phyloP scores from a whole-genome alignment of 2,888 invertebrate species.

The Pardosa pseudoannulata region DNA sequence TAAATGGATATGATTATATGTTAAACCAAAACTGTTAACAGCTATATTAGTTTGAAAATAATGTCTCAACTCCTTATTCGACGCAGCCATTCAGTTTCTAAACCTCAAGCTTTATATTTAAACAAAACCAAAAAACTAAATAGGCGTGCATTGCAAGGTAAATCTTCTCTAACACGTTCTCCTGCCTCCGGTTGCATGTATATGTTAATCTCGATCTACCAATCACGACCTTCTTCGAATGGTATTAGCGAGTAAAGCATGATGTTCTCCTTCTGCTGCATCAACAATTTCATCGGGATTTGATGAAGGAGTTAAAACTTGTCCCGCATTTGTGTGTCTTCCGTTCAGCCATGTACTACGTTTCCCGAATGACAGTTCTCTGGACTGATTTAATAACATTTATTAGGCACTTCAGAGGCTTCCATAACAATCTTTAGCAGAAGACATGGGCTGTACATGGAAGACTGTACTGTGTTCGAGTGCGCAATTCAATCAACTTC shows the following conservation, averaged over 20 bases:
- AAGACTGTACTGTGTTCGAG: too few relatives aligned
- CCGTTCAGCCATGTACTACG: neutral
- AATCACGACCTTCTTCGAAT: neutral
- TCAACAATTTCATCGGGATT: constrained; percentile 1
- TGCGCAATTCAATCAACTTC: too few relatives aligned
- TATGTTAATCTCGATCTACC: neutral
- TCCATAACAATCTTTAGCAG: constrained; percentile 12
- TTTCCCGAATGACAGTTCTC: neutral
- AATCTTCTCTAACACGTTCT: neutral
- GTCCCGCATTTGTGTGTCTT: constrained; percentile 38
- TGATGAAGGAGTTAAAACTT: constrained; percentile 21
- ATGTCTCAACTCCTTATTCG: too few relatives aligned
- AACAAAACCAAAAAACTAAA: neutral
- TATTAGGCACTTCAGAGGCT: constrained; percentile 24
- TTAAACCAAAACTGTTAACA: too few relatives aligned
- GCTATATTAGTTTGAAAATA: too few relatives aligned
- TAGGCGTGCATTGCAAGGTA: constrained; percentile 6
- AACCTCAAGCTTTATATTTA: too few relatives aligned
- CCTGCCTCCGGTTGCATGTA: neutral
- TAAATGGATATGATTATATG: too few relatives aligned
- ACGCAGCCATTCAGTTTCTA: too few relatives aligned
- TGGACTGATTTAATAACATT: constrained; percentile 21
- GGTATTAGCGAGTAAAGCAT: constrained; percentile 4
- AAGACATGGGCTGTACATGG: too few relatives aligned
- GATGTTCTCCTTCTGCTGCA: constrained; percentile 25